Conservation (phyloP, 2,797 vertebrate genomes). For the Catamblyrhynchus diadema region DNA sequence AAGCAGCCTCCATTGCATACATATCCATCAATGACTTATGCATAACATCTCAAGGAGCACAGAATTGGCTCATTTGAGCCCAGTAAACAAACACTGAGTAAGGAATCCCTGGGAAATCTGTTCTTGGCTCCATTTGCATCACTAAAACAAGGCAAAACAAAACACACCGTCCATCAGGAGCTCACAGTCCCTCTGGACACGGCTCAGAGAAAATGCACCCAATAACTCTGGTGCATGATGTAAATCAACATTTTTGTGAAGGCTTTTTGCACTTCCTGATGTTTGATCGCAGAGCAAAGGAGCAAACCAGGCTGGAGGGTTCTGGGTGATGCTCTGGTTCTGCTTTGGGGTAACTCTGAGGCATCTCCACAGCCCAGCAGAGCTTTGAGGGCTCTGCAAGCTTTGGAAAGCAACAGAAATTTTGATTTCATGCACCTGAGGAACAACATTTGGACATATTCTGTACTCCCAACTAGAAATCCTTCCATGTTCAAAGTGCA, state of each 20-base stretch:
- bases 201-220: neutral
- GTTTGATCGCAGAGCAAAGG: neutral
- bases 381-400: neutral
- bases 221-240: accelerated
- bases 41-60: neutral
- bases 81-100: neutral
- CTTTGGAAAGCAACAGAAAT: neutral
- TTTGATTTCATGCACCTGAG: neutral
- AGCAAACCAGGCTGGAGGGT: neutral
- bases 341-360: accelerated
- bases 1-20: neutral
- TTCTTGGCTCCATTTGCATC: neutral
- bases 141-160: neutral
- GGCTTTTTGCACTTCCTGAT: neutral
- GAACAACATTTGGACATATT: accelerated
- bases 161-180: neutral
- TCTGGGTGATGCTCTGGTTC: neutral
- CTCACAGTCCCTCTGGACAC: neutral
- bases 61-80: neutral
- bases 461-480: neutral
- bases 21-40: neutral
- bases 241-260: neutral
- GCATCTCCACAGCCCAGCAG: neutral
- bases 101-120: conserved; percentile 4
- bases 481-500: neutral